Evolutionary conservation across 2,888 invertebrate genomes (phyloP), one percentile per base, ranked within the genome.

Genomic region (Reticulitermes lucifugus): DNA sequence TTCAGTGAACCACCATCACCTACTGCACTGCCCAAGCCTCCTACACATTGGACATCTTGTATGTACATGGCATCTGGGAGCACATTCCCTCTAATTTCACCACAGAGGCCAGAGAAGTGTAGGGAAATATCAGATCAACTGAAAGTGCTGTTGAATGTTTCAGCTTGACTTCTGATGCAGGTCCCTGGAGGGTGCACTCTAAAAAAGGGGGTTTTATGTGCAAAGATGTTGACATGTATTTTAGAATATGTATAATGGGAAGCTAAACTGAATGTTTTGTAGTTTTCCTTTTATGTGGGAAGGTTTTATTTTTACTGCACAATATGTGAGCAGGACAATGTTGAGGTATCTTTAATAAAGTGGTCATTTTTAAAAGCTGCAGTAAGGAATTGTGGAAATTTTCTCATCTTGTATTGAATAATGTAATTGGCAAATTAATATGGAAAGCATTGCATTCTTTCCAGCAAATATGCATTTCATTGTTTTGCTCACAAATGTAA

Each of bases 1-100:
- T 96, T 96, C 92, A 96, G 95, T 89, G 96, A 96, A 88, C 95
- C 96, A 84, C 96, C 96, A 83, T 94, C 95, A 85, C 96, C 96
- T 77, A 94, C 94, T 88, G 94, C 95, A 87, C 91, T 96, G 89
- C 96, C 96, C 86, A 95, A 94, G 90, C 96, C 96, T 89, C 96
- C 96, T 86, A 93, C 93, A 88, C 96, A 95, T 91, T 97, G 96
- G 96, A 94, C 94, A 91, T 91, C 90, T 87, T 85, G 85, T 70
- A 81, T 85, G 79, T 85, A 84, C 83, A 86, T 86, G 86, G 81
- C 86, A 65, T 88, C 87, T 70, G 87, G 87, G 43, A 86, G 85
- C 46, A 59, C 87, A 70, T 86, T 86, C 59, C 85, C 88, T 70
- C 83, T 87, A 25, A 85, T 86, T 65, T 71, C 86, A 59, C 81